Evolutionary conservation across 1,140 invertebrate genomes (phyloP).

Genomic region (Goniozus legneri): DNA sequence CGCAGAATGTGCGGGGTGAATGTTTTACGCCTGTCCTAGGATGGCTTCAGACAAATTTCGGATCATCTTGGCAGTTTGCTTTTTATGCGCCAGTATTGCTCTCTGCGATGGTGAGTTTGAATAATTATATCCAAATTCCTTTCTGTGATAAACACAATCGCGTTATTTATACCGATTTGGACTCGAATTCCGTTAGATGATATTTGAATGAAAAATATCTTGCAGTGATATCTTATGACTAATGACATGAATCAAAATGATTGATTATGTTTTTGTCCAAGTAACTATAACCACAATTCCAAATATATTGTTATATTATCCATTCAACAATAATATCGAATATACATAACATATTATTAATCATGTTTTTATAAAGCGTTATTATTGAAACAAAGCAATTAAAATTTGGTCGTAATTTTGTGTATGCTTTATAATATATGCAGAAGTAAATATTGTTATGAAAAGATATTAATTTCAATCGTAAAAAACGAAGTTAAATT

Average conservation of each 20-base stretch:
- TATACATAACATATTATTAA: no score
- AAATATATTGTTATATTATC: no score
- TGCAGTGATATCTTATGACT: neutral
- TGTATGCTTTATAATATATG: no score
- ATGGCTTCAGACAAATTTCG: constrained; percentile 23
- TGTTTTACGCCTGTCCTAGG: constrained; percentile 19
- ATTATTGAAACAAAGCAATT: no score
- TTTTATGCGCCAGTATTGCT: constrained; percentile 24
- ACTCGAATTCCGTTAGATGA: neutral
- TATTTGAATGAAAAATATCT: neutral
- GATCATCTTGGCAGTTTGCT: constrained; percentile 25
- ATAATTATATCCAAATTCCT: neutral
- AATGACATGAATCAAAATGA: neutral
- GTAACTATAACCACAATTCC: no score
- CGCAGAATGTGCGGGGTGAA: constrained; percentile 16
- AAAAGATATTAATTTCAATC: no score
- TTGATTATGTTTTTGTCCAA: neutral
- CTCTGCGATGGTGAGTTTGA: constrained; percentile 25
- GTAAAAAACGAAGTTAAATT: no score
- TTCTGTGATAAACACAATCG: neutral
- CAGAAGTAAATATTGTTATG: no score
- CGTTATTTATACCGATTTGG: neutral
- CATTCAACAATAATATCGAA: no score
- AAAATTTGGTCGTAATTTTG: no score
- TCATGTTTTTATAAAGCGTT: no score